Conservation (phyloP, 2,113 vertebrate species). For the Ginglymostoma cirratum region DNA sequence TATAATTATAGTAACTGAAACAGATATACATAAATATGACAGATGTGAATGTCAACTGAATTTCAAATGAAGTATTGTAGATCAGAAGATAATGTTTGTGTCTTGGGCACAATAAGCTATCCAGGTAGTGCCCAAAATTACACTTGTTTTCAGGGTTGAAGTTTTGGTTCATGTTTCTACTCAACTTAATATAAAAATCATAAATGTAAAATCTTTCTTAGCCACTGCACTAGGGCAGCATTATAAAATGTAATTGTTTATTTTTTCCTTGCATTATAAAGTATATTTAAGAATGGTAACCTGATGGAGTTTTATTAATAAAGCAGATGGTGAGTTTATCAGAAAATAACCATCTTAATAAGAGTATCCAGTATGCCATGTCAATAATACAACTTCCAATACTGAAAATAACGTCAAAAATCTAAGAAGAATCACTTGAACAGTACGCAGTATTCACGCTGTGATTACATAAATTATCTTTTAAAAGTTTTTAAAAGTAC, state of each 20-base stretch:
- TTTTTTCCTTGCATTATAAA: too few relatives aligned
- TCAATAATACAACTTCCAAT: too few relatives aligned
- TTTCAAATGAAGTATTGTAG: not conserved
- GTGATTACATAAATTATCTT: not conserved
- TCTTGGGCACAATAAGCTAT: not conserved
- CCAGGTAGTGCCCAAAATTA: not conserved
- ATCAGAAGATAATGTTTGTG: not conserved
- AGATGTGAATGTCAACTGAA: not conserved
- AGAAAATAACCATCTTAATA: too few relatives aligned
- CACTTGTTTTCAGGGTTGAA: not conserved
- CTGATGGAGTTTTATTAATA: too few relatives aligned
- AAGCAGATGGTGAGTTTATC: too few relatives aligned
- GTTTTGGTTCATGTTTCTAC: not conserved
- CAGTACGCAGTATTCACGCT: not conserved
- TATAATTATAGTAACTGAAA: not conserved
- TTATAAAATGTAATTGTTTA: too few relatives aligned
- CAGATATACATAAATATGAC: not conserved
- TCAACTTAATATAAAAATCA: too few relatives aligned
- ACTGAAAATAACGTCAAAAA: too few relatives aligned
- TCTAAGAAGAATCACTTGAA: not conserved
- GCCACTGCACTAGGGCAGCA: too few relatives aligned
- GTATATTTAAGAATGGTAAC: too few relatives aligned
- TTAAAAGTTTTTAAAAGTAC: not conserved
- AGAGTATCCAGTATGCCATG: too few relatives aligned
- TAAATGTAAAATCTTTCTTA: too few relatives aligned